Base-by-base conservation (phyloP, 2,797 vertebrate genomes). In the Phylloscopus collybita region DNA sequence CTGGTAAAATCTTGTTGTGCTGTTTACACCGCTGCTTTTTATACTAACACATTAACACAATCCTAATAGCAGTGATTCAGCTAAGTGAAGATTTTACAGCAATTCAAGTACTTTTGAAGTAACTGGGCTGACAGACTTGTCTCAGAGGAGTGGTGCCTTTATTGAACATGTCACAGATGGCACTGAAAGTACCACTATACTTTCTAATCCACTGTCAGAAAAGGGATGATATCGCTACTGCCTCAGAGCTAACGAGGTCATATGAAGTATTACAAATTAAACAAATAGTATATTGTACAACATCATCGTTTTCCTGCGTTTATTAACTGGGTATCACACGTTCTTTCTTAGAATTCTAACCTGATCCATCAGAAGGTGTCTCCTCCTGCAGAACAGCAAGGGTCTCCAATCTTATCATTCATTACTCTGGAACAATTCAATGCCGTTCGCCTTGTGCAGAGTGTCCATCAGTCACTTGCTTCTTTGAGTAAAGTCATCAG, bases 401-500 rank as follows among this genome's bases (percentile, higher is more conserved):
- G 96, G 50, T 99, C 99, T 53, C 99, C 99, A 3, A 94, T 99
- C 61, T 92, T 98, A 38, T 99, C 99, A 2, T 99, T 99, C 93
- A 97, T 99, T 89, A 60, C 97, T 74, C 97, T 99, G 91, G 99
- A 99, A 80, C 99, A 99, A 60, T 99, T 98, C 97, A 99, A 98
- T 76, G 99, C 98, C 25, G 97, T 99, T 81, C 98, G 98, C 69
- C 97, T 99, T 93, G 98, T 99, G 53, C 99, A 99, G 96, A 98
- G 97, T 87, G 98, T 99, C 74, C 99, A 99, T 97, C 99, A 99
- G n/a, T 99, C 99, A 9, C 98, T 99, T 95, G 99, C 99, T 56
- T 98, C 99, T 34, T 98, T 99, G 94, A 99, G 99, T 96, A 99
- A 99, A 97, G 99, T 99, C 92, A 99, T 99, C 97, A 98, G 99